phyloP scores from a whole-genome alignment of 2,113 vertebrate genomes.

The Ifrita kowaldi region DNA sequence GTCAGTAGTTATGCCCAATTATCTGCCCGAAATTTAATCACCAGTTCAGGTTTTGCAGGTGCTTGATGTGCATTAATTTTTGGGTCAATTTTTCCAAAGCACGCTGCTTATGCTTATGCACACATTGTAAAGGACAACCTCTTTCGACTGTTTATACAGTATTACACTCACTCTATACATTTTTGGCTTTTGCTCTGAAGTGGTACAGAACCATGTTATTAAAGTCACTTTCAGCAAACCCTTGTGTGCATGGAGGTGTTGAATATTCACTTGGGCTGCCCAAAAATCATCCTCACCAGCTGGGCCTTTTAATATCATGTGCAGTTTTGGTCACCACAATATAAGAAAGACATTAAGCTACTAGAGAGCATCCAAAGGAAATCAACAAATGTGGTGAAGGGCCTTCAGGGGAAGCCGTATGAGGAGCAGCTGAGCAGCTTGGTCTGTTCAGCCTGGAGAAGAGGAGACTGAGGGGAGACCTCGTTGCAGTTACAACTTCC shows the following conservation, averaged over 20 bases:
- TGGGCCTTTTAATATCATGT: background rate
- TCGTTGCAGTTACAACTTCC: rapidly evolving
- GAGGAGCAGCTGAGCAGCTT: background rate
- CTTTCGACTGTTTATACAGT: background rate
- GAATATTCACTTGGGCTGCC: background rate
- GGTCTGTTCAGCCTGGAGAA: background rate
- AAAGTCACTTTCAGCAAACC: background rate
- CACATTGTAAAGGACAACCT: background rate
- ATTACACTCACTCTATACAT: background rate
- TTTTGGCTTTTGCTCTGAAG: background rate
- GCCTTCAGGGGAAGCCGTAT: background rate
- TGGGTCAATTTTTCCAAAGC: background rate
- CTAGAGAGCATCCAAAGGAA: background rate
- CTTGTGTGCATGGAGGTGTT: background rate
- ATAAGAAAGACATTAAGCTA: background rate
- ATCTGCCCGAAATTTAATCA: background rate
- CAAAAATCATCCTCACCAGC: background rate
- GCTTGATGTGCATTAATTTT: background rate
- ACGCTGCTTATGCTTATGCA: background rate
- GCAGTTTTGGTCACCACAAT: background rate
- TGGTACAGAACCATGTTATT: background rate
- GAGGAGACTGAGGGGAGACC: background rate
- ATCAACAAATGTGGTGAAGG: background rate
- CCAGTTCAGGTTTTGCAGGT: background rate
- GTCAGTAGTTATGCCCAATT: background rate